phyloP scores from a whole-genome alignment of 1,140 invertebrate genomes.

The Microplitis mediator region DNA sequence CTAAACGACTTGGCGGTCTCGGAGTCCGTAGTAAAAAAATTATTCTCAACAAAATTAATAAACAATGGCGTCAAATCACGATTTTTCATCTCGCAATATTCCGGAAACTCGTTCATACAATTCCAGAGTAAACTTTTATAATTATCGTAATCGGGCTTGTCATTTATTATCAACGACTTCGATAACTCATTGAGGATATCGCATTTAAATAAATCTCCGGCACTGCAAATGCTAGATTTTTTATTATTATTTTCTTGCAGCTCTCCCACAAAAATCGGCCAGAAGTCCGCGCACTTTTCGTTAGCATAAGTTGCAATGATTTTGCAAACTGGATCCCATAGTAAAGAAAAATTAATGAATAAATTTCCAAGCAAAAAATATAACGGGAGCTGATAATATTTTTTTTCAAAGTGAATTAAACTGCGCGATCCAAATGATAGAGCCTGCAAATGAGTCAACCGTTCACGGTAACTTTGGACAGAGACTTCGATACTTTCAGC shows the following conservation, averaged over 20 bases:
- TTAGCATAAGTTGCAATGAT: conserved; percentile 76
- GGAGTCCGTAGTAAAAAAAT: conserved; percentile 61
- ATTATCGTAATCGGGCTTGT: conserved; percentile 74
- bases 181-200: conserved; percentile 41
- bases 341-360: conserved; percentile 84
- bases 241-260: conserved; percentile 51
- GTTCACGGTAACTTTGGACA: conserved; percentile 79
- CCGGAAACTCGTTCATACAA: conserved; percentile 73
- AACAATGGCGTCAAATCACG: conserved; percentile 79
- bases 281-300: conserved; percentile 74
- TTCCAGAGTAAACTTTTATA: conserved; percentile 82
- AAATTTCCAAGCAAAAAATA: conserved; percentile 81
- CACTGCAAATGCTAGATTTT: background rate
- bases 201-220: conserved; percentile 38
- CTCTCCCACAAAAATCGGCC: conserved; percentile 74
- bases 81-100: conserved; percentile 78
- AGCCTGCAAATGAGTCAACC: conserved; percentile 75
- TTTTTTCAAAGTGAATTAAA: conserved; percentile 64
- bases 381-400: conserved; percentile 68
- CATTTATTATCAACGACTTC: conserved; percentile 47
- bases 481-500: conserved; percentile 72
- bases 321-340: conserved; percentile 84
- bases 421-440: conserved; percentile 69
- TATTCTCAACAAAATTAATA: conserved; percentile 75
- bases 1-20: conserved; percentile 60